Percentiles rank a stretch among this genome's conserved stretches.
These are phyloP conservation scores for Pangasius djambal DNA, from an alignment of 2,797 vertebrate genomes.

Conservation along the genomic window DNA sequence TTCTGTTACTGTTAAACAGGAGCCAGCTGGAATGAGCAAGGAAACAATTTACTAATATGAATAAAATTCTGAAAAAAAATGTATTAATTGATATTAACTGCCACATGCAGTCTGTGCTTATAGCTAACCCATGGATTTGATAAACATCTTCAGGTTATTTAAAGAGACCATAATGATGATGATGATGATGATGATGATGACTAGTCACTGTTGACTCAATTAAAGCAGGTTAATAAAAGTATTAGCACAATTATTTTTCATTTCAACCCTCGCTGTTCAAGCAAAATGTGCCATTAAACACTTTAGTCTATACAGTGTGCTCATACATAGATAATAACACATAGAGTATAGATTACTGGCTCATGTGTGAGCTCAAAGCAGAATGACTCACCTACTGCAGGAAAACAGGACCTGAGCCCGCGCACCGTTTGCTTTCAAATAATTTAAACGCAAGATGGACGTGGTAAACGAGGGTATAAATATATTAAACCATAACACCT, in stretches of 20 bases:
- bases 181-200: not conserved
- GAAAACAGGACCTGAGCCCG: conserved; percentile 46
- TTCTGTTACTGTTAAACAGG: not conserved
- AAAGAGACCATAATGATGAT: not conserved
- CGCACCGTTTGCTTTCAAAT: not conserved
- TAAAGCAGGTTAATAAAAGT: not conserved
- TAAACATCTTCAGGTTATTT: not conserved
- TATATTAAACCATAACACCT: not conserved
- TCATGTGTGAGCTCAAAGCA: conserved; percentile 29
- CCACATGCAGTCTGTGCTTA: not conserved
- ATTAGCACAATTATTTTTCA: not conserved
- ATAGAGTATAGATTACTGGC: not conserved
- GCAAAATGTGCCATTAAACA: not conserved
- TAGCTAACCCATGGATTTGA: not conserved
- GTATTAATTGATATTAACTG: not conserved
- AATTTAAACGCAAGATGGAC: not conserved
- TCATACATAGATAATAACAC: not conserved
- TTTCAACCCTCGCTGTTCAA: not conserved
- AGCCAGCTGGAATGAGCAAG: too few species aligned
- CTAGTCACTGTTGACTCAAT: too few species aligned
- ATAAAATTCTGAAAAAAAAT: not conserved
- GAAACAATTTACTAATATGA: not conserved
- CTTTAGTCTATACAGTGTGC: too few species aligned
- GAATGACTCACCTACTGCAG: conserved; percentile 74
- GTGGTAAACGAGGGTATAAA: not conserved